These are phyloP conservation scores for Tupaia chinensis DNA, from an alignment of 2,113 vertebrate genomes.

Conservation along the genomic window DNA sequence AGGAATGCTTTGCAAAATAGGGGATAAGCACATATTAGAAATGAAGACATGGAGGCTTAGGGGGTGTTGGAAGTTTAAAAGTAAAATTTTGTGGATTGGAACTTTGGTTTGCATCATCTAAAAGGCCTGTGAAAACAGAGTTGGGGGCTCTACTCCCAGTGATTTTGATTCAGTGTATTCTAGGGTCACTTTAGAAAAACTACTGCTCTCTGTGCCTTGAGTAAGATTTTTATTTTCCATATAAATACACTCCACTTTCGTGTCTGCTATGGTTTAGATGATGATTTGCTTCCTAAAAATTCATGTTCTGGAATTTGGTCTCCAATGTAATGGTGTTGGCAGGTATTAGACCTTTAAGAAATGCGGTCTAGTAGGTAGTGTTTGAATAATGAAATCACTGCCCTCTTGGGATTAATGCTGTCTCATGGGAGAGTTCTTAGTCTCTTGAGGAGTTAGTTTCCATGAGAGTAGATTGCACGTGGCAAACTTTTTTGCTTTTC, in stretches of 20 bases:
- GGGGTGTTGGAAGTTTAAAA: not conserved
- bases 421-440: no score
- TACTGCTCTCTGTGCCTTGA: not conserved
- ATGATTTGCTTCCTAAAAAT: no score
- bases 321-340: no score
- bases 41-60: not conserved
- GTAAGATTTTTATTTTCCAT: not conserved
- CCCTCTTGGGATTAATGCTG: no score
- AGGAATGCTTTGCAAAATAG: not conserved
- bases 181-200: not conserved
- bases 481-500: no score
- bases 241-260: not conserved
- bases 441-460: no score
- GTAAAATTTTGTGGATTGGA: not conserved
- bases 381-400: no score
- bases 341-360: no score
- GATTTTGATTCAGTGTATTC: not conserved
- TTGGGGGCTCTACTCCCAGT: not conserved
- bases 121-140: not conserved
- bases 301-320: no score
- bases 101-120: not conserved
- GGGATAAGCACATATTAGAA: rapidly evolving
- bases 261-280: no score
- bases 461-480: no score
- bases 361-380: no score